These are phyloP conservation scores for Jacana jacana DNA, from an alignment of 2,113 vertebrate genomes.

Conservation along the genomic window DNA sequence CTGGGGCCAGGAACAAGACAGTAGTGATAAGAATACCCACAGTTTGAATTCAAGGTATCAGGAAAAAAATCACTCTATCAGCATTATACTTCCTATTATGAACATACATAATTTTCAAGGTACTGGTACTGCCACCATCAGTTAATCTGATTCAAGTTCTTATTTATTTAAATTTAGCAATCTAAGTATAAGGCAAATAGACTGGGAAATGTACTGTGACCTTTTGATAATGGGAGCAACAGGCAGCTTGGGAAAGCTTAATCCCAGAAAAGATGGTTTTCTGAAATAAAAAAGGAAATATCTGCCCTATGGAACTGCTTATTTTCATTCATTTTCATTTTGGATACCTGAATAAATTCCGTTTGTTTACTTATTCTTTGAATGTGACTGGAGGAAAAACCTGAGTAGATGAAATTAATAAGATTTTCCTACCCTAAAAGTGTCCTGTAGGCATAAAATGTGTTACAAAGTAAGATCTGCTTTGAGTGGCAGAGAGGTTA, in stretches of 20 bases:
- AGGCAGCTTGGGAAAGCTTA: background rate
- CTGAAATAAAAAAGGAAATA: background rate
- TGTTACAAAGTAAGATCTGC: background rate
- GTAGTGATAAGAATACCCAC: too few relatives aligned
- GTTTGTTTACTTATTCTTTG: background rate
- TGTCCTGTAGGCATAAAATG: background rate
- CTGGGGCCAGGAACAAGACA: too few relatives aligned
- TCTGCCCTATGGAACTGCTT: background rate
- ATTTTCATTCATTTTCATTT: background rate
- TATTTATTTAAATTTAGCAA: background rate
- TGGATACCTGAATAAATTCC: background rate
- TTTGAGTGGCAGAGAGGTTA: background rate
- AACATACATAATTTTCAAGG: fast-evolving
- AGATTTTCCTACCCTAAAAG: fast-evolving
- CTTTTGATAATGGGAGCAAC: background rate
- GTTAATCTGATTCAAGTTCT: background rate
- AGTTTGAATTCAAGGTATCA: background rate
- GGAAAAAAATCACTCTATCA: background rate
- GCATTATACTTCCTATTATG: background rate
- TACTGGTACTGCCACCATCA: background rate
- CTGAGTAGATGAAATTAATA: background rate
- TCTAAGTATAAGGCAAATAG: background rate
- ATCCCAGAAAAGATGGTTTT: background rate
- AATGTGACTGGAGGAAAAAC: background rate
- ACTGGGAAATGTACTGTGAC: background rate